Evolutionary conservation across 1,140 invertebrate genomes (phyloP), one percentile per base, ranked within the genome.

Genomic region (Drosophila ananassae): DNA sequence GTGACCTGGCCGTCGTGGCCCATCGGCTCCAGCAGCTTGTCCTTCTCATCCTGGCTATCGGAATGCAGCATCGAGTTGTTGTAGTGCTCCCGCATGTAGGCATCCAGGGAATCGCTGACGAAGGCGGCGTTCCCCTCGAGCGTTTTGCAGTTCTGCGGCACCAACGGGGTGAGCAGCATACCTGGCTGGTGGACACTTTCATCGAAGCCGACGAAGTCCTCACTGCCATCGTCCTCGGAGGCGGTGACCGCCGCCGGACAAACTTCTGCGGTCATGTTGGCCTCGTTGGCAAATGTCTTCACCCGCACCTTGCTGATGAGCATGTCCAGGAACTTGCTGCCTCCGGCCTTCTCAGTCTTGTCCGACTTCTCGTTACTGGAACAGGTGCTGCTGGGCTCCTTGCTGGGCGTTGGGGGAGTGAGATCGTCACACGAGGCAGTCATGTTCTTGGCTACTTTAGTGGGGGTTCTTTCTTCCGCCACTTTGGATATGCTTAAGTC

Each of bases 161-260:
- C 91, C 13, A 90, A 25, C 10, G 91, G 91, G 0, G 91, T 92
- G 2, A 83, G 82, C 41, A 92, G 47, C 89, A 92, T 90, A 5
- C 91, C 91, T 3, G 89, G 89, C 61, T 89, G 60, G 44, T 81
- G 78, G 6, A 66, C 83, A 41, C 68, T 76, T n/a, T 92, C 91
- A 48, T 87, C 85, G 39, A 92, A 92, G 30, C 90, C 91, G 3
- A 92, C 77, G 22, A 91, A 92, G 41, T 89, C 91, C 28, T 89
- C 91, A 44, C 72, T 75, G 8, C 51, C 72, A 4, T 89, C 84
- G 12, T 68, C 52, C 28, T 68, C 52, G 17, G 10, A 56, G 1
- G 51, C 13, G 0, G 22, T 13, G 3, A 21, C 53, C 8, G 44
- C 22, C 25, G 21, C 12, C 1, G 52, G 37, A 2, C 17, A 34